Conservation (phyloP, 2,888 invertebrate species). For the Chymomyza fuscimana region DNA sequence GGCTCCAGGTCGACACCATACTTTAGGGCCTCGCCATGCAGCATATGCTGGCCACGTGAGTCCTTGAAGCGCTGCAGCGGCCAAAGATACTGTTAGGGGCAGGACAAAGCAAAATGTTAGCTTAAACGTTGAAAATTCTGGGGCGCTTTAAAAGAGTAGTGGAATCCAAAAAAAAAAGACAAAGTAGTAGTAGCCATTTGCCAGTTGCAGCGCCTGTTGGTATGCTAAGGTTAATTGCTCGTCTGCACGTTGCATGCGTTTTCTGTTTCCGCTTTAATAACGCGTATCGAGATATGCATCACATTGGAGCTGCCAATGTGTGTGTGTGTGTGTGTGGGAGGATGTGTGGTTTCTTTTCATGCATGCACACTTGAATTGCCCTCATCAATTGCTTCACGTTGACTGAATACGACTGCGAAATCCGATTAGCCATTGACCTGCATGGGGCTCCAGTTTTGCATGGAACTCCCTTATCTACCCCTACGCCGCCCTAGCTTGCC, state of each 20-base stretch:
- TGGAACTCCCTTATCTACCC: not conserved
- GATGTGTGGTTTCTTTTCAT: slow-evolving; percentile 34
- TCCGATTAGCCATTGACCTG: slow-evolving; percentile 65
- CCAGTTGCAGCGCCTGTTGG: slow-evolving; percentile 5
- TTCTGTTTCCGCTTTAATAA: slow-evolving; percentile 61
- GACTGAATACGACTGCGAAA: slow-evolving; percentile 65
- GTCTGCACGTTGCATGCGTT: slow-evolving; percentile 6
- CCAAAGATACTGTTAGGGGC: slow-evolving; percentile 86
- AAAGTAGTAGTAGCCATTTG: not conserved
- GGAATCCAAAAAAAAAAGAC: not conserved
- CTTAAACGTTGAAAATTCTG: not conserved
- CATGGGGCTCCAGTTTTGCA: slow-evolving; percentile 7
- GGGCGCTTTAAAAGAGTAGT: not conserved
- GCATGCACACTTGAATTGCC: slow-evolving; percentile 65
- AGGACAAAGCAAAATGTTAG: slow-evolving; percentile 13
- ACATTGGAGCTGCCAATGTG: not conserved
- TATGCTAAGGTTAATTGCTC: slow-evolving; percentile 11
- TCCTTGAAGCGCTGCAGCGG: slow-evolving; percentile 88
- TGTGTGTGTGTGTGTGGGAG: not conserved
- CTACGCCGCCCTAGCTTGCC: slow-evolving; percentile 10
- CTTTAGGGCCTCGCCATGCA: slow-evolving; percentile 80
- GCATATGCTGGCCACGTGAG: slow-evolving; percentile 86
- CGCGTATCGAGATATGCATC: slow-evolving; percentile 23
- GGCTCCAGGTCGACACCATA: slow-evolving; percentile 79
- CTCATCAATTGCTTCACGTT: slow-evolving; percentile 71